Evolutionary conservation across 30 jellyfish, hydroid and myxozoan species (phyloP), one percentile per base, ranked within the genome.

Genomic region (Nemopilema nomurai): DNA sequence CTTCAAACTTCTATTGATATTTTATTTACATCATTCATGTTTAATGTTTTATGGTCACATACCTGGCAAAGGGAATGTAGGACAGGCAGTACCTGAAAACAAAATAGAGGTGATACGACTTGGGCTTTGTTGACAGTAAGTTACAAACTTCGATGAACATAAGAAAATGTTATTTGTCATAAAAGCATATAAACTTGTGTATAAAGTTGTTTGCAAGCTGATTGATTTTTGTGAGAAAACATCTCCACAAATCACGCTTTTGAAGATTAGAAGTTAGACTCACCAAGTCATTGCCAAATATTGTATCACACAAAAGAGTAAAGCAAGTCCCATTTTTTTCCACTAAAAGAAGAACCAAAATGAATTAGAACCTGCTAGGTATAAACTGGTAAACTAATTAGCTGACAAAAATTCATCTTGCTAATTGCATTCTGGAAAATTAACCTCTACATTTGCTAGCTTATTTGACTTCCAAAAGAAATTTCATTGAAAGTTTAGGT

Each of bases 11-110:
- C n/a, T n/a, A n/a, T n/a, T n/a, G n/a, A n/a, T n/a, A n/a, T n/a
- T n/a, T n/a, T n/a, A n/a, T n/a, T n/a, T n/a, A n/a, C n/a, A n/a
- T n/a, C n/a, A n/a, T n/a, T n/a, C n/a, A n/a, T n/a, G n/a, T n/a
- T n/a, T n/a, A n/a, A n/a, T n/a, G n/a, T n/a, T 49, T 18, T 9
- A 32, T 13, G 0, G 28, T 53, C 0, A 31, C 91, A 22, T 57
- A 93, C 98, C 98, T 88, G 73, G 98, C 98, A 83, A 88, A 88
- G 23, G 98, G 98, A 71, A 93, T 93, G 81, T 93, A 93, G 23
- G 98, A 93, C 23, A 93, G 87, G 74, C 94, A 83, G 49, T 93
- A 93, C 98, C 98, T 93, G 63, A 71, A 70, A 71, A 22, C 7
- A 20, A 51, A 26, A 24, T 25, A 17, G 51, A n/a, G 57, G 4